phyloP scores from a whole-genome alignment of 2,797 vertebrate species.

The Sarcophilus harrisii region DNA sequence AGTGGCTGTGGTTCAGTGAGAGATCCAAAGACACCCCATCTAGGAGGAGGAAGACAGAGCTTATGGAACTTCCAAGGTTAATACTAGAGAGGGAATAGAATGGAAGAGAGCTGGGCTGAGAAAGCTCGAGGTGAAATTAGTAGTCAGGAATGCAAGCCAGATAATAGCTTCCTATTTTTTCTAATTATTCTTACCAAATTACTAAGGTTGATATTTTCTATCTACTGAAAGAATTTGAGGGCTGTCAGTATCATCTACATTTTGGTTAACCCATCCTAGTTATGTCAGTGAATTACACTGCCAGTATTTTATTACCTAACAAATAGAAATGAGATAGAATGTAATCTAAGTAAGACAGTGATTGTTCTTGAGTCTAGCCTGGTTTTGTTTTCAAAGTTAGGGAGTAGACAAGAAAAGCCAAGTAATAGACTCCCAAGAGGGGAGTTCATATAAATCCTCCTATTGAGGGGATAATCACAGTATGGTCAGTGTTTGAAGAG shows the following conservation, averaged over 20 bases:
- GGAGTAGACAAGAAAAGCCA: slow-evolving; percentile 16
- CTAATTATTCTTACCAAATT: not conserved
- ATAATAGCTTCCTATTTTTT: not conserved
- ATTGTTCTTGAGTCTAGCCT: not conserved
- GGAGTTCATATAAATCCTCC: not conserved
- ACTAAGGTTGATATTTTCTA: not conserved
- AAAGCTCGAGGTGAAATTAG: not conserved
- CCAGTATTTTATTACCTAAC: slow-evolving; percentile 17
- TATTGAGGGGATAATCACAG: not conserved
- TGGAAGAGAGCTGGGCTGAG: not conserved
- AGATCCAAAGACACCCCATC: not conserved
- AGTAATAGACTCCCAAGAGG: not conserved
- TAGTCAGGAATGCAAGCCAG: not conserved
- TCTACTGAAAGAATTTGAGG: not conserved
- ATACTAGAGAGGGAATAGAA: not conserved
- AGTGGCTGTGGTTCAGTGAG: not conserved
- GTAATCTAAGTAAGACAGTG: slow-evolving; percentile 21
- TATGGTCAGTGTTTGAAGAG: not conserved
- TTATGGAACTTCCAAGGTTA: not conserved
- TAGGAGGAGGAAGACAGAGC: not conserved
- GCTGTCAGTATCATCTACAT: not conserved
- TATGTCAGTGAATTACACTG: not conserved
- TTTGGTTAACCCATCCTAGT: not conserved
- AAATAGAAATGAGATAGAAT: slow-evolving; percentile 21
- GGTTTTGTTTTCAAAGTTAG: slow-evolving; percentile 44